Evolutionary conservation across 2,797 vertebrate genomes (phyloP), one percentile per base, ranked within the genome.

Genomic region (Karalla daura): DNA sequence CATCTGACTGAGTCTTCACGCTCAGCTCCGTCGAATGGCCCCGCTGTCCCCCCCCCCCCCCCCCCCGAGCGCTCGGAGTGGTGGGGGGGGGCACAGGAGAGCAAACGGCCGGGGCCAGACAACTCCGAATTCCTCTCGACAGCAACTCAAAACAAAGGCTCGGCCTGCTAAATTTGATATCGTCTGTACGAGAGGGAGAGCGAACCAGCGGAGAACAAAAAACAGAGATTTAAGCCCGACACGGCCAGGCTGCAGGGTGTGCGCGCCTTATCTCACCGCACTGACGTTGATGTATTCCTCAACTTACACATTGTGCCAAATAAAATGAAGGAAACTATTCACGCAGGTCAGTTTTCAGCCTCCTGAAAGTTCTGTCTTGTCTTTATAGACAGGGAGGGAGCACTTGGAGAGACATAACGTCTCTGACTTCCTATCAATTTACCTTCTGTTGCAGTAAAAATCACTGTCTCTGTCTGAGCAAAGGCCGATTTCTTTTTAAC

Each of bases 51-150:
- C 64, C 63, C 63, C 43, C 67, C 36, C 54, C 66, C 44, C 41
- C 60, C 53, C 43, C 60, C n/a, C n/a, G n/a, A n/a, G n/a, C n/a
- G n/a, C n/a, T n/a, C n/a, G n/a, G n/a, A n/a, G n/a, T n/a, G n/a
- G n/a, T n/a, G n/a, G n/a, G 8, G 44, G 17, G 21, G 52, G 49
- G 56, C 1, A 7, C 51, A 14, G 28, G 35, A 67, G 70, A 70
- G 51, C 43, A 20, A 53, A 64, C 30, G 56, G 8, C 35, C 23
- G 5, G 5, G 41, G 55, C 62, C 80, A 80, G 72, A 83, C 72
- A n/a, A 11, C 72, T 72, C 83, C 40, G 66, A 83, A 89, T 91
- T 89, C 88, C 87, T 71, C 39, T 24, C 65, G 68, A 59, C 53
- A 60, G 69, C 37, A 20, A 66, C 59, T 79, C 70, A 63, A 84